Percentiles rank a stretch among this genome's conserved stretches.
Evolutionary conservation across 2,888 invertebrate genomes (phyloP).

Genomic region (Patella pellucida): DNA sequence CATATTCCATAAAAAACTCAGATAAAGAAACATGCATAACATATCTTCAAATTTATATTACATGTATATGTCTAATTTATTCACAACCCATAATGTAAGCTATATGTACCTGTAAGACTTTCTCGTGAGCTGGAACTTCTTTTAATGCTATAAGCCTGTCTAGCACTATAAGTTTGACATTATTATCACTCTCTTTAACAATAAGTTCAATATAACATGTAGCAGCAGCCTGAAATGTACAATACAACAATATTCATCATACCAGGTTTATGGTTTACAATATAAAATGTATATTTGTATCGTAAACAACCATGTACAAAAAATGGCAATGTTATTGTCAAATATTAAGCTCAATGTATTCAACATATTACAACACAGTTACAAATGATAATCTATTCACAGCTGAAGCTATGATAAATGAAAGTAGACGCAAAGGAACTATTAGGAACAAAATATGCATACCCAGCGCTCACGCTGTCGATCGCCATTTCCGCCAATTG

Average conservation of each 20-base stretch:
- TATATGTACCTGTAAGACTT: conserved; percentile 77
- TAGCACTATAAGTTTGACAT: conserved; percentile 97
- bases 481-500: too few relatives aligned
- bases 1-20: too few relatives aligned
- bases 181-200: conserved; percentile 99
- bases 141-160: conserved; percentile 91
- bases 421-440: too few relatives aligned
- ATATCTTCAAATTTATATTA: too few relatives aligned
- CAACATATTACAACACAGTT: too few relatives aligned
- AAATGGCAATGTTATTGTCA: background rate
- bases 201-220: conserved; percentile 98
- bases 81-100: too few relatives aligned
- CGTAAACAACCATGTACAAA: background rate
- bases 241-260: conserved; percentile 2
- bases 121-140: conserved; percentile 85
- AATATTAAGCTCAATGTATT: background rate
- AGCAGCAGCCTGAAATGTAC: conserved; percentile 83
- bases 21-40: too few relatives aligned
- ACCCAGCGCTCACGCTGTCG: too few relatives aligned
- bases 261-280: background rate
- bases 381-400: too few relatives aligned
- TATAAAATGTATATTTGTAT: background rate
- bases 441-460: conserved; percentile 18
- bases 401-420: too few relatives aligned
- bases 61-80: too few relatives aligned